phyloP scores from a whole-genome alignment of 2,797 vertebrate genomes.

The Xiphorhynchus erythropygius region DNA sequence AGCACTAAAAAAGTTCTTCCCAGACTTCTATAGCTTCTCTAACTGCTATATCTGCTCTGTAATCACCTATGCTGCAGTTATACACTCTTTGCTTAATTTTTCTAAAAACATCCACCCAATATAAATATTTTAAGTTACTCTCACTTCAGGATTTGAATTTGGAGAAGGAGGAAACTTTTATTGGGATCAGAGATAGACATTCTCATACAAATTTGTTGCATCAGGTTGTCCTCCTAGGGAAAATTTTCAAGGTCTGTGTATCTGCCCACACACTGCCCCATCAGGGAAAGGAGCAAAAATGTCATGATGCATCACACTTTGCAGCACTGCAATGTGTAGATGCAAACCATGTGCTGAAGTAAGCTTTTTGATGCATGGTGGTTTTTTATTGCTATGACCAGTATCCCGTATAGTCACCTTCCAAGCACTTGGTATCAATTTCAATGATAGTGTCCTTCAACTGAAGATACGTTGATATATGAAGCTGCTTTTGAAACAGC shows the following conservation, averaged over 20 bases:
- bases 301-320: background rate
- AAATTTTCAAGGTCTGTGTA: background rate
- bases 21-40: background rate
- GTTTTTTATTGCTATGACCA: background rate
- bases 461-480: background rate
- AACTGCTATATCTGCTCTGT: background rate
- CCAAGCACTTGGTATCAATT: background rate
- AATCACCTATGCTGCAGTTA: background rate
- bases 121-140: background rate
- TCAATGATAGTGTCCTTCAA: background rate
- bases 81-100: background rate
- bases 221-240: background rate
- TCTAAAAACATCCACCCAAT: background rate
- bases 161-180: background rate
- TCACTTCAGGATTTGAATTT: background rate
- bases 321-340: background rate
- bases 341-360: background rate
- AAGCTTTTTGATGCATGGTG: background rate
- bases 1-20: background rate
- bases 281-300: background rate
- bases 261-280: background rate
- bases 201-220: background rate
- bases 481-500: background rate
- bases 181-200: background rate
- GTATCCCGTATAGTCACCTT: background rate